Conservation (phyloP, 2,797 vertebrate genomes). For the Enteromius afrohamiltoni region DNA sequence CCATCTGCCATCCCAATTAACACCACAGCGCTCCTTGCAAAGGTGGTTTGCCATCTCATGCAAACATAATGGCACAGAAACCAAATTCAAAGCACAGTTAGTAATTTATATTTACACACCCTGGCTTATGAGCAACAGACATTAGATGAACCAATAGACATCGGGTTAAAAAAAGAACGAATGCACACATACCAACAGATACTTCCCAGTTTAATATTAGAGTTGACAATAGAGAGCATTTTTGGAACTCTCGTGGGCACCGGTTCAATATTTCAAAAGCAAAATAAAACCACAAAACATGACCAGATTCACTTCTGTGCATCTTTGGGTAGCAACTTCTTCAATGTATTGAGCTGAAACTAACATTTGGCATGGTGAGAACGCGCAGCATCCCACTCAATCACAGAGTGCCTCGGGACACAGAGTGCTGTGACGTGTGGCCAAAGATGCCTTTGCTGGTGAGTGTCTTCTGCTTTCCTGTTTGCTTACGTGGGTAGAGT, state of each 20-base stretch:
- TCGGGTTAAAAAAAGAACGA: not conserved
- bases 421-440: slow-evolving; percentile 19
- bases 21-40: slow-evolving; percentile 4
- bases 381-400: slow-evolving; percentile 23
- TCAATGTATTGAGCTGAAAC: slow-evolving; percentile 28
- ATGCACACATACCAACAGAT: not conserved
- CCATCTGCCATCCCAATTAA: slow-evolving; percentile 29
- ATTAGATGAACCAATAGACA: not conserved
- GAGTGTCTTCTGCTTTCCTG: slow-evolving; percentile 48
- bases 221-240: not conserved
- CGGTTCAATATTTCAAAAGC: slow-evolving; percentile 27
- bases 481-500: slow-evolving; percentile 6
- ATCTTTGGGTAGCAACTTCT: slow-evolving; percentile 37
- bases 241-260: not conserved
- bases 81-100: slow-evolving; percentile 1
- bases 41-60: not conserved
- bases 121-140: not conserved
- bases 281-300: slow-evolving; percentile 12
- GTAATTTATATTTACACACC: not conserved
- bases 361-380: slow-evolving; percentile 38
- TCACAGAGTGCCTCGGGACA: slow-evolving; percentile 16
- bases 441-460: slow-evolving; percentile 41
- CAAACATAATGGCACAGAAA: not conserved
- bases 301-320: slow-evolving; percentile 27
- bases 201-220: not conserved